Percentiles rank a stretch among this genome's conserved stretches.
Evolutionary conservation across 2,113 vertebrate genomes (phyloP).

Genomic region (Cyanoderma ruficeps): DNA sequence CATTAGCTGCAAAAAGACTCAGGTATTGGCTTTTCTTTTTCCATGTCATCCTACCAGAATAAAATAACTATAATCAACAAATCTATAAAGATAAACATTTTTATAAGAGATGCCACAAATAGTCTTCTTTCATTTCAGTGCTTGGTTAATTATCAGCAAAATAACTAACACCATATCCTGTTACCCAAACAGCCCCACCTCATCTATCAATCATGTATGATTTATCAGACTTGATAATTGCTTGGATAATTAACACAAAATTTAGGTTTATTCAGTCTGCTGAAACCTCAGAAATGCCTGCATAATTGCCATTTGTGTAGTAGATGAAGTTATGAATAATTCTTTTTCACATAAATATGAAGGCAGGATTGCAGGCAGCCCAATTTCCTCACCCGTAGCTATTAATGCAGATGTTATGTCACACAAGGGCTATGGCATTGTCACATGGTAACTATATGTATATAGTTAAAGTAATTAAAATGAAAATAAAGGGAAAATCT

Average conservation of each 20-base stretch:
- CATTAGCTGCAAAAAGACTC: conserved; percentile 9
- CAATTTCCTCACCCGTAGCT: conserved; percentile 49
- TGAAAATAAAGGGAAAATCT: background rate
- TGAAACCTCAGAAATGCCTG: conserved; percentile 59
- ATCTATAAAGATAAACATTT: conserved; percentile 66
- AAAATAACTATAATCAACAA: conserved; percentile 65
- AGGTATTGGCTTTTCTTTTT: conserved; percentile 37
- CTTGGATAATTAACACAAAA: conserved; percentile 69
- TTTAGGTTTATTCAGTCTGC: conserved; percentile 57
- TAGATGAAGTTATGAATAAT: conserved; percentile 70
- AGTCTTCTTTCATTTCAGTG: conserved; percentile 41
- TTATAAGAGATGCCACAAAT: conserved; percentile 44
- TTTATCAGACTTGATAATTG: conserved; percentile 74
- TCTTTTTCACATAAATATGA: conserved; percentile 57
- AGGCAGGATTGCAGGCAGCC: conserved; percentile 39
- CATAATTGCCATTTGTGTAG: conserved; percentile 66
- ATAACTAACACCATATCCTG: conserved; percentile 62
- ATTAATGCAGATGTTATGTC: conserved; percentile 52
- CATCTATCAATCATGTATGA: conserved; percentile 71
- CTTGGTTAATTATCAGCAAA: conserved; percentile 66
- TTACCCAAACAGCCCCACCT: conserved; percentile 68
- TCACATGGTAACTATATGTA: background rate
- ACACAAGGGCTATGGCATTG: background rate
- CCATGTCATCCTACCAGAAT: background rate
- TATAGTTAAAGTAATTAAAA: conserved; percentile 12